phyloP scores from a whole-genome alignment of 2,888 invertebrate species.

The Nycteola revayana region DNA sequence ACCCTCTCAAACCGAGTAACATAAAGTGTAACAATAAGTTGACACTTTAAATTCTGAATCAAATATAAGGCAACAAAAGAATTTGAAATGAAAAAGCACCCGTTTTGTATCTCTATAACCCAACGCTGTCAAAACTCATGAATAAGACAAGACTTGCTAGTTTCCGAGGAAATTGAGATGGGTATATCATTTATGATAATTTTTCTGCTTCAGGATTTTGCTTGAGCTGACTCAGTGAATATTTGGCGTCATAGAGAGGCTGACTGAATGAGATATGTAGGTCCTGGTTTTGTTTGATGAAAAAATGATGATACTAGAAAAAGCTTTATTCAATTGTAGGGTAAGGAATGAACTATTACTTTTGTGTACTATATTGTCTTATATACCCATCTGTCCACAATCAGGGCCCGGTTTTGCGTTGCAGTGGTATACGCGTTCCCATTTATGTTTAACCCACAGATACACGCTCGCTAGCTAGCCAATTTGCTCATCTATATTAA shows the following conservation, averaged over 20 bases:
- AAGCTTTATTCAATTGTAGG: too few relatives aligned
- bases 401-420: too few relatives aligned
- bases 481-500: too few relatives aligned
- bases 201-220: constrained; percentile 22
- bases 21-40: too few relatives aligned
- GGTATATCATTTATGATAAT: constrained; percentile 42
- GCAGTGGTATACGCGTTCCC: too few relatives aligned
- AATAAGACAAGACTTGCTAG: constrained; percentile 40
- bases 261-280: not conserved
- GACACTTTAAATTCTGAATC: constrained; percentile 28
- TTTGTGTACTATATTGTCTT: too few relatives aligned
- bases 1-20: too few relatives aligned
- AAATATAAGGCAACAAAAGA: constrained; percentile 34
- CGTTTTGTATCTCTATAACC: constrained; percentile 37
- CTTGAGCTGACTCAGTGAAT: constrained; percentile 15
- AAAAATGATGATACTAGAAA: too few relatives aligned
- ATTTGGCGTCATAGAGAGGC: constrained; percentile 10
- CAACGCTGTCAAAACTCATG: constrained; percentile 43
- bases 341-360: too few relatives aligned
- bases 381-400: too few relatives aligned
- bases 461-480: too few relatives aligned
- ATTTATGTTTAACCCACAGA: too few relatives aligned
- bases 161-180: constrained; percentile 31
- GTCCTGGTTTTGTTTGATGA: not conserved
- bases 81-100: constrained; percentile 34